Base-by-base conservation (phyloP, 2,113 vertebrate species). In the Amphilophus citrinellus region DNA sequence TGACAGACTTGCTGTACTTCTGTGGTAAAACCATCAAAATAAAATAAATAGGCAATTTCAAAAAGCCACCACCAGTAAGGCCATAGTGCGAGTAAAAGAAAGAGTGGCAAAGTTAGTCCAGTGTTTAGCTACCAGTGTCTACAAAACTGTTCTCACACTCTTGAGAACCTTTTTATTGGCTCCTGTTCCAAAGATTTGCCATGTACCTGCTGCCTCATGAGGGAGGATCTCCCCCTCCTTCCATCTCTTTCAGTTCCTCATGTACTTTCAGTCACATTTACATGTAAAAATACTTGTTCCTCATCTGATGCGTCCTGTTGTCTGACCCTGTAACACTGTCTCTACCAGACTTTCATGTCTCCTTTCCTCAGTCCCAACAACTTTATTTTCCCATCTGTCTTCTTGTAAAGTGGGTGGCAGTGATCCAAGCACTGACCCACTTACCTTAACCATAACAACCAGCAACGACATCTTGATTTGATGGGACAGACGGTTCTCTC, bases 181-280 rank as follows among this genome's bases (percentile, higher is more conserved):
- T 76, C 85, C 86, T 77, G 93, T 93, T 88, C 90, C 88, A 94
- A 92, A 92, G 86, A 93, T 94, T 80, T 94, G 80, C 73, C 91
- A 89, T 78, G 82, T 89, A 90, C 80, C 77, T 84, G 93, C 79
- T 83, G 89, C 66, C 87, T 89, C 24, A 1, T 88, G 79, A 84
- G 79, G 44, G 0, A 66, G 60, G 37, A 27, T 17, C 82, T 18
- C 76, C 47, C 50, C 22, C 10, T 57, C 47, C 10, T 75, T n/a
- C 57, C 32, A 59, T 65, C 88, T 89, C 22, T 7, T 68, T 82
- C 56, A 15, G 80, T 62, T 81, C 35, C 66, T 9, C 15, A 6
- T 20, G 60, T 37, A 81, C n/a, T 22, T 83, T 80, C 77, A 32
- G 14, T 62, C 24, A 76, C 50, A 30, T 58, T 37, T 68, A 37